Percentiles rank a stretch among this genome's conserved stretches.
Evolutionary conservation across 2,113 vertebrate species (phyloP).

Genomic region (Centropristis striata): DNA sequence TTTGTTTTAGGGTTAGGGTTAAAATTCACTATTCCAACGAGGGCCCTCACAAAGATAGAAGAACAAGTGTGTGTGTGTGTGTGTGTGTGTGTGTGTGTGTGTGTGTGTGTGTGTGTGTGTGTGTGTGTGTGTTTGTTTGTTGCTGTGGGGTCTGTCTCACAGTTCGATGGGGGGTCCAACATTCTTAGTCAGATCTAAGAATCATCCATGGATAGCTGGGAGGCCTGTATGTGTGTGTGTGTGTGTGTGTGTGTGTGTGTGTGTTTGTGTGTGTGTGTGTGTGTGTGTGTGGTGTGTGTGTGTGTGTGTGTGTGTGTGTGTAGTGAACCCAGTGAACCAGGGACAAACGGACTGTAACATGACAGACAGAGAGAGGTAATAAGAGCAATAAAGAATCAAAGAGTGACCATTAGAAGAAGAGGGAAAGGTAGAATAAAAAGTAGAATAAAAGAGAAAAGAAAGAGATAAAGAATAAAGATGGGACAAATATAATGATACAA

Average conservation of each 20-base stretch:
- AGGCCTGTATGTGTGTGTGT: not conserved
- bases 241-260: too few relatives aligned
- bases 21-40: too few relatives aligned
- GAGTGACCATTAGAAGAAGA: too few relatives aligned
- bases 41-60: too few relatives aligned
- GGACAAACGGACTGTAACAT: not conserved
- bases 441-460: too few relatives aligned
- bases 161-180: not conserved
- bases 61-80: not conserved
- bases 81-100: not conserved
- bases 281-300: too few relatives aligned
- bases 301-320: too few relatives aligned
- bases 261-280: too few relatives aligned
- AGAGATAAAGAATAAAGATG: not conserved
- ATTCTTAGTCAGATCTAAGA: conserved; percentile 9
- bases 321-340: not conserved
- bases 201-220: conserved; percentile 5
- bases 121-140: too few relatives aligned
- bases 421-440: not conserved
- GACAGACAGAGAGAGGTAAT: too few relatives aligned
- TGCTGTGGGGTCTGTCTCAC: conserved; percentile 12
- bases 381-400: too few relatives aligned
- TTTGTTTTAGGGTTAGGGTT: too few relatives aligned
- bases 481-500: not conserved
- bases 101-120: not conserved